Base-by-base conservation (phyloP, 2,888 invertebrate genomes). In the Pyralis farinalis region DNA sequence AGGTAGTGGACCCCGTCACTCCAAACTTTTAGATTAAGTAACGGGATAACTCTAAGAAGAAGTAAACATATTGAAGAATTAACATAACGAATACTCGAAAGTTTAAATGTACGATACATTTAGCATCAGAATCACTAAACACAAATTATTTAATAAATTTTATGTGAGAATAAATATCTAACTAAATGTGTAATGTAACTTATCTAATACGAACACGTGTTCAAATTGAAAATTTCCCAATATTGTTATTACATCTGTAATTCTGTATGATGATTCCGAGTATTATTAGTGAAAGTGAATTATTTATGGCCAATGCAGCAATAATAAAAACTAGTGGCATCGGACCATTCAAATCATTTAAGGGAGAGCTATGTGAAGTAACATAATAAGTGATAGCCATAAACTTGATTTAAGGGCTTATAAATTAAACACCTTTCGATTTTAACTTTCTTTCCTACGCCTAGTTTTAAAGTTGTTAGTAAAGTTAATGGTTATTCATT, bases 381-480 rank as follows among this genome's bases (percentile, higher is more conserved):
- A 7, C 11, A 7, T 20, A 12, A 27, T 10, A 55, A 58, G 49
- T 56, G 54, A 52, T 50, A 55, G 71, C 54, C 51, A 78, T 76
- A 76, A 75, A 74, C 44, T 59, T 74, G 70, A 79, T 68, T 76
- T 71, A 79, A 80, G 80, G 79, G 77, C 76, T 65, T 60, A 62
- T 72, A 72, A 76, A 78, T 76, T 71, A 75, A 70, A 67, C 63
- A 64, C 58, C 58, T 63, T 68, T 69, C 63, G 52, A 58, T 65
- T 63, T 59, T 44, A 73, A 77, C 77, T 77, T 82, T 79, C 76
- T 73, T 74, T 68, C 58, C 52, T 54, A 62, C 58, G 56, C 60
- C 63, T 61, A 64, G 66, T 63, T 57, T 53, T 63, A 60, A 57
- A 57, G 56, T 58, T 50, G 54, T 57, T 61, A 62, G 60, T 59